These are phyloP conservation scores for Celastrina argiolus DNA, from an alignment of 2,888 invertebrate species.

Conservation along the genomic window DNA sequence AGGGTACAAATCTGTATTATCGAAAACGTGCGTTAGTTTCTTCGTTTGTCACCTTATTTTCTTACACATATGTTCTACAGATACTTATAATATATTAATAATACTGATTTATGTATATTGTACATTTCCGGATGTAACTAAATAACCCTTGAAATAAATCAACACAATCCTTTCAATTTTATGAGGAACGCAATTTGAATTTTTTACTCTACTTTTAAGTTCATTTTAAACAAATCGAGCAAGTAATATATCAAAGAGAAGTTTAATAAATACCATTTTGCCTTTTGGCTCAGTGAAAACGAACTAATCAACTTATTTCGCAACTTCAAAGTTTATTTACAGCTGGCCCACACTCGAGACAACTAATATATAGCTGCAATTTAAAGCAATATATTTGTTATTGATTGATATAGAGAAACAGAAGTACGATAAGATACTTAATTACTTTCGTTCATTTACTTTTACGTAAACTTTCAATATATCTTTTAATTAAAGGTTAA, in stretches of 20 bases:
- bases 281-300: neutral
- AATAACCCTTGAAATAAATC: neutral
- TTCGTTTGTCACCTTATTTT: no score
- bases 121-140: neutral
- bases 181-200: neutral
- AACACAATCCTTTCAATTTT: neutral
- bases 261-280: slow-evolving; percentile 1
- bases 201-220: neutral
- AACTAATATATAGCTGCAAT: slow-evolving; percentile 8
- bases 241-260: neutral
- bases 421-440: neutral
- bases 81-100: no score
- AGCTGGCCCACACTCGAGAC: slow-evolving; percentile 6
- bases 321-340: slow-evolving; percentile 5
- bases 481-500: neutral
- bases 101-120: no score
- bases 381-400: slow-evolving; percentile 3
- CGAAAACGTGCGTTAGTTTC: no score
- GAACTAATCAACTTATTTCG: slow-evolving; percentile 6
- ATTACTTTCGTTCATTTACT: no score
- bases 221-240: neutral
- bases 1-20: no score
- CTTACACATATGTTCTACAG: no score
- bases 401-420: slow-evolving; percentile 1
- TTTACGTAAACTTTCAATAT: neutral